Conservation (phyloP, 2,113 vertebrate genomes). For the Capra hircus region DNA sequence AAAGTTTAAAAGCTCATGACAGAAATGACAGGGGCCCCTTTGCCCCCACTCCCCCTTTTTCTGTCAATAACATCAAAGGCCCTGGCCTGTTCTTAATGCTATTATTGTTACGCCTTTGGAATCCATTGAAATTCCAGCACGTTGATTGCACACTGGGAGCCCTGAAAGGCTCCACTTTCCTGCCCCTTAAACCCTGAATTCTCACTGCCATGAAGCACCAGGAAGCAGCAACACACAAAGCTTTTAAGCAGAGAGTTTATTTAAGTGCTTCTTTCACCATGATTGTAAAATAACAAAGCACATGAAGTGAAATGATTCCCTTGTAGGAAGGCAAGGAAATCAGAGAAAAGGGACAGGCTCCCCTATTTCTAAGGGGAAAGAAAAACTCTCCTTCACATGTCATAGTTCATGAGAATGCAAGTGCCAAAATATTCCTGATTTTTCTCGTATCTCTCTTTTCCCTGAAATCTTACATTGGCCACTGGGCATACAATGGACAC, state of each 20-base stretch:
- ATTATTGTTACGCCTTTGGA: conserved; percentile 70
- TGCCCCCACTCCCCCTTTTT: neutral
- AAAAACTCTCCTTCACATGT: conserved; percentile 3
- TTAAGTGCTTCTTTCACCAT: conserved; percentile 34
- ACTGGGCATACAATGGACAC: neutral
- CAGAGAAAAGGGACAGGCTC: neutral
- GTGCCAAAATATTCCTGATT: neutral
- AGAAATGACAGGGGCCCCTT: conserved; percentile 72
- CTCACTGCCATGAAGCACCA: neutral
- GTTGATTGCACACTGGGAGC: conserved; percentile 72
- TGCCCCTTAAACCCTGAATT: conserved; percentile 71
- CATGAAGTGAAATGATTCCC: neutral
- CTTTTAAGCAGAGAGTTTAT: conserved; percentile 46
- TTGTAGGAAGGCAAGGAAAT: conserved; percentile 1
- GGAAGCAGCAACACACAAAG: conserved; percentile 36
- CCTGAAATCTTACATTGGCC: neutral
- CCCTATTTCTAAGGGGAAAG: neutral
- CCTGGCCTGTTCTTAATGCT: conserved; percentile 71
- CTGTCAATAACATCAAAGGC: conserved; percentile 81
- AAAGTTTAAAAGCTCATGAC: conserved; percentile 81
- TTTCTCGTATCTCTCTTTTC: neutral
- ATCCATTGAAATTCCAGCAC: conserved; percentile 78
- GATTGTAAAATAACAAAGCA: conserved; percentile 47
- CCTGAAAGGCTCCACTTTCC: conserved; percentile 61
- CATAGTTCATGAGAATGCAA: neutral